Base-by-base conservation (phyloP, 2,113 vertebrate genomes). In the Aepyceros melampus region DNA sequence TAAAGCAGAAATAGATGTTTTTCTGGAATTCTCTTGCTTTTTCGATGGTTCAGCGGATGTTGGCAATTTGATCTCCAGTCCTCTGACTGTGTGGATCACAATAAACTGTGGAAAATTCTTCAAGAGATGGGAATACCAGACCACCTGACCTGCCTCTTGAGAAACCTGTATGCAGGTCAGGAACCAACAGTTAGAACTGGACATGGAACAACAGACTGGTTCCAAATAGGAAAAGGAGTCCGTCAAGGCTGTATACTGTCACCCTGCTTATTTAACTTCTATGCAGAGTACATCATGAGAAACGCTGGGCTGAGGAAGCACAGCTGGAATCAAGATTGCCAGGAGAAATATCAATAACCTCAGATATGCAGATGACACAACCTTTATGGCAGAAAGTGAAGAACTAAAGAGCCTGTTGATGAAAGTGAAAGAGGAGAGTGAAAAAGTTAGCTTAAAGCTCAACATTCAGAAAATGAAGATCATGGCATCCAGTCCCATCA, bases 31-130 rank as follows among this genome's bases (percentile, higher is more conserved):
- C 16, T 67, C 62, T 19, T 67, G 33, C 16, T n/a, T 67, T 67
- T 67, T n/a, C 0, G 7, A n/a, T n/a, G 33, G n/a, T 67, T 7
- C 62, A 67, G 33, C 2, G 2, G 33, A n/a, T 67, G 3, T 10
- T n/a, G 16, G 62, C 33, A 64, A n/a, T n/a, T 64, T 64, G 62
- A 64, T 64, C 25, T 27, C 25, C 27, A 25, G 56, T 23, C 25
- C 56, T 58, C 27, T 58, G 56, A 58, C 25, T 58, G 56, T 58
- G 56, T 58, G 25, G 56, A 58, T 58, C 56, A 27, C 25, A 58
- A 58, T 27, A 12, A 58, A 58, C 56, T 58, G 56, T 58, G 56
- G 11, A 27, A 58, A 58, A 58, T 58, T 58, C 56, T 58, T 0
- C 0, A 58, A 58, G 56, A 58, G 25, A 58, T 27, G 10, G 56